phyloP scores from a whole-genome alignment of 2,888 invertebrate genomes.

The Brachypterus glaber region DNA sequence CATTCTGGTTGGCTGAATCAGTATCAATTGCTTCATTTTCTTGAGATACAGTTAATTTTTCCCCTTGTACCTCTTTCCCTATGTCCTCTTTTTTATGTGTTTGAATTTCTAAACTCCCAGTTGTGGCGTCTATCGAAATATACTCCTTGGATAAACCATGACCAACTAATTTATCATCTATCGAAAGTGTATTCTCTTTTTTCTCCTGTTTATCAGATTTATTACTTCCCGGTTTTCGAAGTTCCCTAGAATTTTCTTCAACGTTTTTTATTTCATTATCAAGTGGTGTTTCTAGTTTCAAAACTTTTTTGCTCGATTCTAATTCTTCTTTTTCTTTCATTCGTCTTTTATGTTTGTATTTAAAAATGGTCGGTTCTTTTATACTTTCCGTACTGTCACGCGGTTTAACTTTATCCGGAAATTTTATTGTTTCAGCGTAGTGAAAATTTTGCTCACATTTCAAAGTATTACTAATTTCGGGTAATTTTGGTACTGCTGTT shows the following conservation, averaged over 20 bases:
- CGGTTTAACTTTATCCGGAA: slow-evolving; percentile 32
- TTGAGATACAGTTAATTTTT: neutral
- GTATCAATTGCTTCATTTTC: neutral
- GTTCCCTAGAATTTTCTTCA: too few species aligned
- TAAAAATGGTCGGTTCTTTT: neutral
- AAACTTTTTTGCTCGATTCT: too few species aligned
- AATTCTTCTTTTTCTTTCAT: too few species aligned
- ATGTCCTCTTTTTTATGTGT: slow-evolving; percentile 1
- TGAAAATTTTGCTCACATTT: slow-evolving; percentile 39
- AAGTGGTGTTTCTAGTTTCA: too few species aligned
- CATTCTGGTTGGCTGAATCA: neutral
- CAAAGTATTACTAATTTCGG: slow-evolving; percentile 42
- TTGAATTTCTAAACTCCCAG: neutral
- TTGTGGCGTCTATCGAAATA: neutral
- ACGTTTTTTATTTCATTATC: too few species aligned
- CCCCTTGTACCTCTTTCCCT: slow-evolving; percentile 1
- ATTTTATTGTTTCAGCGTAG: slow-evolving; percentile 34
- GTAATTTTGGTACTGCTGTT: slow-evolving; percentile 50
- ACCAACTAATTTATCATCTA: neutral
- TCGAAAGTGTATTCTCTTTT: neutral
- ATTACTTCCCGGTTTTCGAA: too few species aligned
- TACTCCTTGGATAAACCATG: neutral
- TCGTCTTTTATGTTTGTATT: too few species aligned
- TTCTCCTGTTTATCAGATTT: too few species aligned
- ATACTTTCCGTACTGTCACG: slow-evolving; percentile 10